Evolutionary conservation across 64 coral and sea anemone genomes (phyloP).

Genomic region (Platygyra sinensis): DNA sequence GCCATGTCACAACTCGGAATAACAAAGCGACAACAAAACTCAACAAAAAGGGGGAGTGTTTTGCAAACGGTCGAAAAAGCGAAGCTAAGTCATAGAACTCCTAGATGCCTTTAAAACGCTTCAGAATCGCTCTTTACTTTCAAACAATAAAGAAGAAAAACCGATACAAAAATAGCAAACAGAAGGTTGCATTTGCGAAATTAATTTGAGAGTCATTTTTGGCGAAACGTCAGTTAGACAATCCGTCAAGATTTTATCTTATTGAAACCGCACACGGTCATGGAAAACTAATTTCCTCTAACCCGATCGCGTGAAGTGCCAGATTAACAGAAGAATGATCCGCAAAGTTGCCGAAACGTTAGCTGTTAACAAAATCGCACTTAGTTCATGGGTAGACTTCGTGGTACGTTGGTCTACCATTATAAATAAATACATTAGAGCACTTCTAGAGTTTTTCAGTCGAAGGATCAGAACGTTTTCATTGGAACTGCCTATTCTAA

Average conservation of each 20-base stretch:
- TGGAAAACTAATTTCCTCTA: neutral
- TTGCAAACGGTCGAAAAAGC: neutral
- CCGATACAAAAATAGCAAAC: too few species aligned
- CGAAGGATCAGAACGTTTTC: neutral
- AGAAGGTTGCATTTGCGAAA: neutral
- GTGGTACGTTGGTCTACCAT: neutral
- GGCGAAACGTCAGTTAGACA: neutral
- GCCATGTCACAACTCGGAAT: neutral
- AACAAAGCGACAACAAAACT: neutral
- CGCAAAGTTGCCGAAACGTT: neutral
- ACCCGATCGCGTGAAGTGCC: neutral
- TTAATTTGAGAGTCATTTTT: neutral
- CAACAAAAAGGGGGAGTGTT: neutral
- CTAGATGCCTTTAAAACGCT: too few species aligned
- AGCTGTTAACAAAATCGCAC: neutral
- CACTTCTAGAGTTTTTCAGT: neutral
- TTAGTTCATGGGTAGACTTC: neutral
- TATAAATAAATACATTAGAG: neutral
- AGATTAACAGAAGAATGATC: neutral
- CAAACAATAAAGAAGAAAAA: too few species aligned
- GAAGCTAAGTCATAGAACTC: neutral
- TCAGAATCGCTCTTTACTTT: too few species aligned
- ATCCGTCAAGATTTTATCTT: neutral
- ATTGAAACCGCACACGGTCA: neutral
- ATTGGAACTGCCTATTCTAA: neutral